Conservation (phyloP, 2,113 vertebrate genomes). For the Urocynchramus pylzowi region DNA sequence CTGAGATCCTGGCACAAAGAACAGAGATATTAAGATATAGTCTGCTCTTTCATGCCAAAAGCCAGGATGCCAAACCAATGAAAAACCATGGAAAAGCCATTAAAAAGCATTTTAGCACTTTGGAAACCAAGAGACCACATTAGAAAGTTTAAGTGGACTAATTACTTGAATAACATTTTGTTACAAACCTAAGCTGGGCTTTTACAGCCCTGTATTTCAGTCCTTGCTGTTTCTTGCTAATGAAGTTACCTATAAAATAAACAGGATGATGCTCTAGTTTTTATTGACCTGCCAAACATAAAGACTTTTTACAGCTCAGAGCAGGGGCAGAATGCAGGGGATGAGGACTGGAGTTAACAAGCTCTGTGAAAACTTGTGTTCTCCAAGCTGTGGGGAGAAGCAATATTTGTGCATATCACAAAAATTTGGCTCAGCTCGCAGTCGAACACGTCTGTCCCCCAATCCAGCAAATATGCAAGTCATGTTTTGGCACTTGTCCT, state of each 20-base stretch:
- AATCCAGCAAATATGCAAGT: background rate
- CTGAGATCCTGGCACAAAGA: background rate
- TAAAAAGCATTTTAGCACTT: conserved; percentile 35
- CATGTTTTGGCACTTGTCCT: background rate
- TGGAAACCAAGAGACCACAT: conserved; percentile 29
- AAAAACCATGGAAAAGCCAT: background rate
- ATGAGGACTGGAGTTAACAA: background rate
- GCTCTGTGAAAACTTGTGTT: background rate
- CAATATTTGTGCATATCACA: background rate
- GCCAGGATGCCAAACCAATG: background rate
- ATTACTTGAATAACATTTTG: conserved; percentile 58
- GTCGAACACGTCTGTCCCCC: background rate
- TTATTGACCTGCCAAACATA: conserved; percentile 53
- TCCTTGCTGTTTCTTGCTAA: conserved; percentile 63
- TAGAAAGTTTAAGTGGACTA: conserved; percentile 67
- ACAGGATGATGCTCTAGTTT: conserved; percentile 12
- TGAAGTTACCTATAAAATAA: conserved; percentile 67
- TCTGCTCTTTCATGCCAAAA: background rate
- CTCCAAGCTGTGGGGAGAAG: background rate
- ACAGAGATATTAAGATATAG: background rate
- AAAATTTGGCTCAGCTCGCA: background rate
- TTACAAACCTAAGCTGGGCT: conserved; percentile 33
- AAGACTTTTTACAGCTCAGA: background rate
- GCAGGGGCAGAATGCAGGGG: background rate
- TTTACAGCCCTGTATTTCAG: conserved; percentile 66